Evolutionary conservation across 2,888 invertebrate species (phyloP).

Genomic region (Polyommatus iphigenia): DNA sequence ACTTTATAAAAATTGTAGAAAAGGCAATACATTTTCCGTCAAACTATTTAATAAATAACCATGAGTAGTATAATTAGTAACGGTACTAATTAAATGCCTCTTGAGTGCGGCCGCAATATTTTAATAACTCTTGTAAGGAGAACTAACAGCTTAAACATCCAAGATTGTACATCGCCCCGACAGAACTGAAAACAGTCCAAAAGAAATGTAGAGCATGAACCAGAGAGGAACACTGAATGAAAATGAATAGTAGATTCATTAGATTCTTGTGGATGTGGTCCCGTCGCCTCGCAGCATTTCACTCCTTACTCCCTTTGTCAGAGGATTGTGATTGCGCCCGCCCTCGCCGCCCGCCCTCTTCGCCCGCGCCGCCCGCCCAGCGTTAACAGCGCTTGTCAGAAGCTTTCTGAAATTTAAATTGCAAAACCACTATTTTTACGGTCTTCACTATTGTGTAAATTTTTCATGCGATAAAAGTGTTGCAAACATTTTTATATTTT

Average conservation of each 20-base stretch:
- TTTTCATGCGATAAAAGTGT: constrained; percentile 29
- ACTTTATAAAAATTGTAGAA: background rate
- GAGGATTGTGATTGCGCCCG: constrained; percentile 56
- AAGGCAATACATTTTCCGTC: background rate
- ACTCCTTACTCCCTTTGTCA: constrained; percentile 53
- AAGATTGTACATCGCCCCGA: background rate
- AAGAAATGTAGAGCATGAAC: constrained; percentile 8
- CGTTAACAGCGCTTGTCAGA: constrained; percentile 42
- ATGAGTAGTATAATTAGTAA: no score
- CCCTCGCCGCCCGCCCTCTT: constrained; percentile 43
- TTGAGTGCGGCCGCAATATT: no score
- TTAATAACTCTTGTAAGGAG: background rate
- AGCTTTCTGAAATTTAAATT: constrained; percentile 42
- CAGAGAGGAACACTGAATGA: constrained; percentile 14
- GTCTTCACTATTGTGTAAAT: constrained; percentile 14
- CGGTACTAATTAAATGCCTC: no score
- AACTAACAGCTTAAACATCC: background rate
- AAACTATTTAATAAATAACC: background rate
- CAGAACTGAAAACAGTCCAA: background rate
- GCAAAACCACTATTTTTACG: constrained; percentile 38
- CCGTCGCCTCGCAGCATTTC: constrained; percentile 58
- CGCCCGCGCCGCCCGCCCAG: constrained; percentile 44
- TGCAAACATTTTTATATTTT: constrained; percentile 23
- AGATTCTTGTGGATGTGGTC: constrained; percentile 43
- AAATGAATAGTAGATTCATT: constrained; percentile 11